Conservation (phyloP, 2,797 vertebrate species). For the Harpagifer antarcticus region DNA sequence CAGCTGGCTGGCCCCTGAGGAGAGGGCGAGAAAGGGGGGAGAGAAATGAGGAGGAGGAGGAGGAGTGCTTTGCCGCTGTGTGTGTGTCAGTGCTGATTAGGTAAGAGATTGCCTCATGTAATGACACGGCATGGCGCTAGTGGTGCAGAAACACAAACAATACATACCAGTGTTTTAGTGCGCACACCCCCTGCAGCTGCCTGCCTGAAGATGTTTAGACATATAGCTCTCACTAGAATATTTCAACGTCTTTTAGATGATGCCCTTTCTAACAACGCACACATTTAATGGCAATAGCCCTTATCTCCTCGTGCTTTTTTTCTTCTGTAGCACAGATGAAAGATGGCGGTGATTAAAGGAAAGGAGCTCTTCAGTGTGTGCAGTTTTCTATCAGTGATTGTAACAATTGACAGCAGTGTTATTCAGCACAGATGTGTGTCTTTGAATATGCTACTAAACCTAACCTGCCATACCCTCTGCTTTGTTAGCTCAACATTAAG, state of each 20-base stretch:
- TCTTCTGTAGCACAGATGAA: slow-evolving; percentile 60
- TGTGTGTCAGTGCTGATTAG: slow-evolving; percentile 85
- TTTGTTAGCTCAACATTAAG: slow-evolving; percentile 40
- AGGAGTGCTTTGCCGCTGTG: slow-evolving; percentile 67
- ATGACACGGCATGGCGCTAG: slow-evolving; percentile 84
- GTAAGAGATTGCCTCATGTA: slow-evolving; percentile 88
- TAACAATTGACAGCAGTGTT: slow-evolving; percentile 52
- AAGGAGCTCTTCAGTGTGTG: slow-evolving; percentile 56
- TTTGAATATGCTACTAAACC: slow-evolving; percentile 51
- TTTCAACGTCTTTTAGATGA: slow-evolving; percentile 63
- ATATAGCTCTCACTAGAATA: slow-evolving; percentile 57
- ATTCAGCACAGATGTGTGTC: slow-evolving; percentile 43
- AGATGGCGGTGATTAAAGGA: slow-evolving; percentile 77
- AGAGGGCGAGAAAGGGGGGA: slow-evolving; percentile 62
- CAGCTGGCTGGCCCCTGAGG: slow-evolving; percentile 81
- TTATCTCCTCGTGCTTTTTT: slow-evolving; percentile 39
- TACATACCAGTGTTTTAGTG: slow-evolving; percentile 82
- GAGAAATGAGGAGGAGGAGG: slow-evolving; percentile 56
- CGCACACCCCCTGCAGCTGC: slow-evolving; percentile 70
- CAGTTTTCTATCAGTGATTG: slow-evolving; percentile 58
- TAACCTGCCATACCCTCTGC: slow-evolving; percentile 38
- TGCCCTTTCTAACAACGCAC: slow-evolving; percentile 21
- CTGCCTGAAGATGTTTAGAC: slow-evolving; percentile 76
- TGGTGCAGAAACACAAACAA: slow-evolving; percentile 81
- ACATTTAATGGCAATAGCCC: slow-evolving; percentile 57